Evolutionary conservation across 2,888 invertebrate species (phyloP).

Genomic region (Papilio demoleus): DNA sequence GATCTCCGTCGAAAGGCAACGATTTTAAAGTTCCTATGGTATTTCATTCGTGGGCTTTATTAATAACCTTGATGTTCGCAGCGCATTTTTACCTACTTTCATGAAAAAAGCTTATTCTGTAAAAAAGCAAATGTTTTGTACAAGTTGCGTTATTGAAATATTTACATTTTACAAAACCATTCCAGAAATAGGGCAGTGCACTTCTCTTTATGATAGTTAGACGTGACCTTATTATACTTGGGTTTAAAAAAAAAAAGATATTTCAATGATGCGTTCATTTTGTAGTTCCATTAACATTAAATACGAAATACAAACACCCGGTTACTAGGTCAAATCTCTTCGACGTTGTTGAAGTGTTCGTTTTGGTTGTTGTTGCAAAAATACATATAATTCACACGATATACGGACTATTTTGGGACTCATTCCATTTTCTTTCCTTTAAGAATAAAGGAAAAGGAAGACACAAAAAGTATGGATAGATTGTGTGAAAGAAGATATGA

Average conservation of each 20-base stretch:
- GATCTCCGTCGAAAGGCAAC: too few relatives aligned
- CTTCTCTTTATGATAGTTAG: constrained; percentile 16
- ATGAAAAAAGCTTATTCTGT: not conserved
- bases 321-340: constrained; percentile 37
- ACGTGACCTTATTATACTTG: constrained; percentile 15
- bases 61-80: too few relatives aligned
- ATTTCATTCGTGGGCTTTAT: too few relatives aligned
- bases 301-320: constrained; percentile 33
- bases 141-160: constrained; percentile 8
- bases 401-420: too few relatives aligned
- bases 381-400: not conserved
- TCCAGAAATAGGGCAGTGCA: constrained; percentile 28
- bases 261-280: constrained; percentile 37
- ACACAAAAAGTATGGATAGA: too few relatives aligned
- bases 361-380: constrained; percentile 20
- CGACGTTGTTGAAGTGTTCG: constrained; percentile 9
- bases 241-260: constrained; percentile 27
- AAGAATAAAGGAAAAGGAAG: too few relatives aligned
- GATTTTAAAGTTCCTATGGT: too few relatives aligned
- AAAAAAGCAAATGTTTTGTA: not conserved
- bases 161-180: constrained; percentile 28
- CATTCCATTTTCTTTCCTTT: too few relatives aligned
- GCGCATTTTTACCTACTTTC: too few relatives aligned
- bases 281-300: constrained; percentile 36
- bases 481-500: too few relatives aligned